Base-by-base conservation (phyloP, 2,113 vertebrate species). In the Synchiropus splendidus region DNA sequence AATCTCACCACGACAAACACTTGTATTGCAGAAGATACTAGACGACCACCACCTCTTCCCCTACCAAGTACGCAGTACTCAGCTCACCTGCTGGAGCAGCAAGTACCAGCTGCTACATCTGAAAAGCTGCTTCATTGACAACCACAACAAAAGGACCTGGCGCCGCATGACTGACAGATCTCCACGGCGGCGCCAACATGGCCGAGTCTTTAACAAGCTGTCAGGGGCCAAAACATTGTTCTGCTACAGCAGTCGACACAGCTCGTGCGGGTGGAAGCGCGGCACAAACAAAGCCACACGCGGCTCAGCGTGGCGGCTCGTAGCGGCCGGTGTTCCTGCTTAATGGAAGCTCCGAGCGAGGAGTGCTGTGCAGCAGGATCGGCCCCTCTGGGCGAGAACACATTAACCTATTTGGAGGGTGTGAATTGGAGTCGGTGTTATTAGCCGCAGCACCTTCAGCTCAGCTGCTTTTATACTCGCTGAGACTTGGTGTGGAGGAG, bases 371-470 rank as follows among this genome's bases (percentile, higher is more conserved):
- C 67, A 73, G 78, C 75, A 73, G 70, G 75, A 76, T 70, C 47
- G 68, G 64, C 61, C 80, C 84, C 82, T 70, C 64, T 71, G 79
- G 84, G 81, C 76, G 74, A 70, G 80, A 81, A 76, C 70, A 81
- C 85, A 86, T 86, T 80, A 84, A 83, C 80, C 78, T 83, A 74
- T 85, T 82, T 83, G 74, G 72, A 79, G 55, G 70, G 74, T 38
- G 71, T 77, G 77, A 81, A 77, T 84, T 83, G 67, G 72, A 66
- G 81, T 84, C 82, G 77, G 78, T 67, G 82, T 83, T 84, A 84
- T 85, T 84, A 85, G 76, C 66, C 60, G 18, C 52, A 65, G 45
- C 61, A 75, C 72, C 76, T 76, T 71, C 50, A 63, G 61, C 54
- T 41, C 62, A 61, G 49, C 51, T 17, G 51, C 67, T 48, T 52